Evolutionary conservation across 2,888 invertebrate species (phyloP).

Genomic region (Nomada hirtipes): DNA sequence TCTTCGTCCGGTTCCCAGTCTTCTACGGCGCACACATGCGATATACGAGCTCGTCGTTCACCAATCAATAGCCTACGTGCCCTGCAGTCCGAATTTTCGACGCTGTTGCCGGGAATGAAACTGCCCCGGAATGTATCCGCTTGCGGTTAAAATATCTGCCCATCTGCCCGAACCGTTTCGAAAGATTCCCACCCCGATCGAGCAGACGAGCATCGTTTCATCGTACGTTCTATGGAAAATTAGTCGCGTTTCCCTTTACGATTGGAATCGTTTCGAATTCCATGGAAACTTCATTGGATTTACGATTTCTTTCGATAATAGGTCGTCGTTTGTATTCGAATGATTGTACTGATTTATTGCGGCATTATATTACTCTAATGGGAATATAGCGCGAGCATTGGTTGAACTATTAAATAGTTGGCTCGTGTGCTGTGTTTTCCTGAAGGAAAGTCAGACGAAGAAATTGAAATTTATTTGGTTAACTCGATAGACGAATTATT

Average conservation of each 20-base stretch:
- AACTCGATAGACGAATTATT: too few relatives aligned
- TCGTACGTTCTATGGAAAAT: conserved; percentile 30
- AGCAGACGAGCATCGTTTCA: conserved; percentile 2
- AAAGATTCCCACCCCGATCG: conserved; percentile 4
- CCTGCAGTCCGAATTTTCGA: conserved; percentile 65
- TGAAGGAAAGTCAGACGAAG: too few relatives aligned
- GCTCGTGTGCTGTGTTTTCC: too few relatives aligned
- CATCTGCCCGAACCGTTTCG: conserved; percentile 39
- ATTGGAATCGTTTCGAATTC: not conserved
- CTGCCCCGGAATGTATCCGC: conserved; percentile 66
- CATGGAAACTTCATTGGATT: too few relatives aligned
- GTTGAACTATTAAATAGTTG: too few relatives aligned
- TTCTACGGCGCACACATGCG: conserved; percentile 43
- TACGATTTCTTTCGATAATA: too few relatives aligned
- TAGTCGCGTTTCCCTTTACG: conserved; percentile 21
- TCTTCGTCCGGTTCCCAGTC: conserved; percentile 26
- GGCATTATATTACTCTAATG: too few relatives aligned
- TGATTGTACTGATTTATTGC: too few relatives aligned
- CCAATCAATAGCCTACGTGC: conserved; percentile 73
- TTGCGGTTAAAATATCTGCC: conserved; percentile 63
- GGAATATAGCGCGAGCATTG: too few relatives aligned
- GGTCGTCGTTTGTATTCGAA: too few relatives aligned
- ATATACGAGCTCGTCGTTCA: conserved; percentile 63
- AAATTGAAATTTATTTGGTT: too few relatives aligned
- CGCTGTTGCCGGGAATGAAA: conserved; percentile 62